Percentiles rank a stretch among this genome's conserved stretches.
Evolutionary conservation across 2,113 vertebrate genomes (phyloP).

Genomic region (Chrysemys picta): DNA sequence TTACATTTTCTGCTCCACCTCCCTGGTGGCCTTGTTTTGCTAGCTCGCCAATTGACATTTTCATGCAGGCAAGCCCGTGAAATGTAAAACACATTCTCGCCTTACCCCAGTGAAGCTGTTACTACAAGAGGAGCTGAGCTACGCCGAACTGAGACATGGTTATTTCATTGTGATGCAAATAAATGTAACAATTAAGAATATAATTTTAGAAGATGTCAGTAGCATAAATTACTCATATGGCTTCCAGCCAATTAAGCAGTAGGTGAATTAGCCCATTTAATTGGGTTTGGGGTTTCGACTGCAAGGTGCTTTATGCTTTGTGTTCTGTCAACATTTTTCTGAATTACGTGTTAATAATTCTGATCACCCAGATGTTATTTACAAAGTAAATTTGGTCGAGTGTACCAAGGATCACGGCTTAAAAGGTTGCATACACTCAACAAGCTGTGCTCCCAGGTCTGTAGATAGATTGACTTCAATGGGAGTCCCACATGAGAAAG

Average conservation of each 20-base stretch:
- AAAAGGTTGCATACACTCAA: conserved; percentile 39
- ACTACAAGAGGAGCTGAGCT: conserved; percentile 3
- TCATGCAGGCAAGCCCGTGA: conserved; percentile 52
- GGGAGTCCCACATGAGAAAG: conserved; percentile 45
- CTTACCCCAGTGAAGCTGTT: neutral
- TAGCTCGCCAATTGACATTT: conserved; percentile 54
- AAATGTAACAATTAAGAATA: conserved; percentile 84
- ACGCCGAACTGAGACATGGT: conserved; percentile 33
- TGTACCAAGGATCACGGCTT: conserved; percentile 34
- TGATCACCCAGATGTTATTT: conserved; percentile 58
- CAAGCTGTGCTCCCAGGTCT: conserved; percentile 62
- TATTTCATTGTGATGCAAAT: conserved; percentile 82
- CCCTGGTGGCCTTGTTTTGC: conserved; percentile 65
- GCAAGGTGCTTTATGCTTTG: conserved; percentile 72
- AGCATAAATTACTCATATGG: conserved; percentile 81
- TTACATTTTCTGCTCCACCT: conserved; percentile 62
- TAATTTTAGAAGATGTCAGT: conserved; percentile 81
- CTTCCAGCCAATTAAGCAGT: conserved; percentile 81
- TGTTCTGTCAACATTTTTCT: conserved; percentile 73
- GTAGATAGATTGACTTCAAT: conserved; percentile 55
- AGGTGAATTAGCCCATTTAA: conserved; percentile 80
- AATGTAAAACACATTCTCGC: conserved; percentile 44
- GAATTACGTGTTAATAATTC: conserved; percentile 69
- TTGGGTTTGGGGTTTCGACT: conserved; percentile 70
- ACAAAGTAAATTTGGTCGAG: conserved; percentile 57